Base-by-base conservation (phyloP, 1,140 invertebrate genomes). In the Pinna nobilis region DNA sequence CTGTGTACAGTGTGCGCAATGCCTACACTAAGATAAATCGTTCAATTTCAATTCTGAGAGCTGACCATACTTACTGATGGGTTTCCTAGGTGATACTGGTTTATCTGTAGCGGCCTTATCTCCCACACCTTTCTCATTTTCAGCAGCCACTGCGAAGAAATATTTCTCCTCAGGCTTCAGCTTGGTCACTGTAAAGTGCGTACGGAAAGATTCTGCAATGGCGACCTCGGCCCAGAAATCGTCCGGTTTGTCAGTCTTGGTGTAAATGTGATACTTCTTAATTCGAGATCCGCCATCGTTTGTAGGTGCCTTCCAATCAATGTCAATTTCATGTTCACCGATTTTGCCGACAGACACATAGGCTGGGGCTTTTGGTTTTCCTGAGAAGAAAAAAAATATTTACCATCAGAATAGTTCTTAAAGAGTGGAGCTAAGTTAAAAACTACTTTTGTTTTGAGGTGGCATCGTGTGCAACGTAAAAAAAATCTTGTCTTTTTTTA, bases 101-200 rank as follows among this genome's bases (percentile, higher is more conserved):
- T 96, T 97, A 5, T 92, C 90, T 4, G 96, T 96, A 84, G 96
- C 94, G 15, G 98, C 90, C 18, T 96, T 94, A 63, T 95, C 94
- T 82, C 98, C 96, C 88, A 96, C 94, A 15, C 98, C 98, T 84
- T 98, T 97, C 37, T 98, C 96, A 90, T 99, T 99, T 20, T 96
- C 96, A 20, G 98, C 98, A 92, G 96, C 94, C 1, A 99, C 94
- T 74, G 97, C 92, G 92, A 99, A 99, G 79, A 97, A 91, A 84
- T 99, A 99, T 88, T 98, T 96, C 85, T 98, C 96, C 63, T 95
- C 94, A 87, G 97, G 95, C 0, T 95, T 95, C 6, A 99, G 89
- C 3, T 96, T 97, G 88, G 97, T 95, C 0, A 97, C 96, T 20
- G 93, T 94, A 85, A 95, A 64, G n/a, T 66, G 65, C 28, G 74